Conservation (phyloP, 2,888 invertebrate genomes). For the Torymus auratus region DNA sequence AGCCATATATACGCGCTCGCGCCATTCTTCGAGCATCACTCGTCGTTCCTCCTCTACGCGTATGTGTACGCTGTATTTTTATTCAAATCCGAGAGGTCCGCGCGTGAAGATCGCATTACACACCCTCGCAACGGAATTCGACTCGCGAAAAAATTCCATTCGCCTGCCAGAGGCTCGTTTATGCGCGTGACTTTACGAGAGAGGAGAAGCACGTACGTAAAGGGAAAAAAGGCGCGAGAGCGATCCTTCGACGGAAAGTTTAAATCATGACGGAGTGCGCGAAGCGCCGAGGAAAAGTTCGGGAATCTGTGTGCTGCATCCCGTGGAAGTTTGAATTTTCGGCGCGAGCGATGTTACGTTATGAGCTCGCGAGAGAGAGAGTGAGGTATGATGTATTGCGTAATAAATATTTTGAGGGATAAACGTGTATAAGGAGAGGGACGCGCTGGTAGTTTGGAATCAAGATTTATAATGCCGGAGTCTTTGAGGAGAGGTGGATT, state of each 20-base stretch:
- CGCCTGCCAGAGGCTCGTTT: slow-evolving; percentile 39
- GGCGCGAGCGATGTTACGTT: not conserved
- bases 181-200: slow-evolving; percentile 17
- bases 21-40: too few species aligned
- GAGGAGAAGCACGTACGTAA: not conserved
- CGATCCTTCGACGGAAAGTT: slow-evolving; percentile 43
- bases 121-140: not conserved
- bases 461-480: too few species aligned
- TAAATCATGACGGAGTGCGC: slow-evolving; percentile 44
- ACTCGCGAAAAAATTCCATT: slow-evolving; percentile 62
- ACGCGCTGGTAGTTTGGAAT: too few species aligned
- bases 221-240: not conserved
- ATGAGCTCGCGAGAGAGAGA: not conserved
- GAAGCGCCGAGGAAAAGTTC: not conserved
- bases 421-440: not conserved
- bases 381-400: slow-evolving; percentile 4
- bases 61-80: slow-evolving; percentile 65
- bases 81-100: slow-evolving; percentile 64
- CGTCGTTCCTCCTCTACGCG: too few species aligned
- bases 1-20: too few species aligned
- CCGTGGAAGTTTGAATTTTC: slow-evolving; percentile 18
- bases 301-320: not conserved
- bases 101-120: slow-evolving; percentile 7
- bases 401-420: slow-evolving; percentile 20
- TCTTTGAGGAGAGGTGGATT: too few species aligned